A percentile compares a stretch with the other conserved stretches of the same genome.
Conservation (phyloP, 2,113 vertebrate genomes). For the Dicaeum eximium region DNA sequence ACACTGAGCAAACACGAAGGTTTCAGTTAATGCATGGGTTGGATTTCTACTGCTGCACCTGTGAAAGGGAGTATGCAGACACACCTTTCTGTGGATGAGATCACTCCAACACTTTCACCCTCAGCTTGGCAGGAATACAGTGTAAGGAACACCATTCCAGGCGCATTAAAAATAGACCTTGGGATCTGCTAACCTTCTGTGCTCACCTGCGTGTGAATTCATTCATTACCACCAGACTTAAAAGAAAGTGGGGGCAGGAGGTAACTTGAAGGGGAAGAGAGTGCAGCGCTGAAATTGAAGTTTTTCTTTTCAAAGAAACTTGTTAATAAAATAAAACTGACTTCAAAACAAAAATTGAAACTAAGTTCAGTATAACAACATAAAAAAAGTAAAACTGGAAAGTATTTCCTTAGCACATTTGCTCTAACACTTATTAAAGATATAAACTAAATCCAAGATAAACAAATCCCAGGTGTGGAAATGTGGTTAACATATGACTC, state of each 20-base stretch:
- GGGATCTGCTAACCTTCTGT: slow-evolving; percentile 19
- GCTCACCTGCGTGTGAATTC: slow-evolving; percentile 39
- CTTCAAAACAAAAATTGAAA: slow-evolving; percentile 61
- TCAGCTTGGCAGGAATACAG: background rate
- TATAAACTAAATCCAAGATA: slow-evolving; percentile 62
- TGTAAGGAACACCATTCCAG: background rate
- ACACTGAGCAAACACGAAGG: background rate
- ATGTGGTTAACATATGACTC: slow-evolving; percentile 19
- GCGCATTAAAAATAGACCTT: slow-evolving; percentile 36
- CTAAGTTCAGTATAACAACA: slow-evolving; percentile 15
- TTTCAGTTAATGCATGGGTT: background rate
- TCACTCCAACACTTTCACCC: slow-evolving; percentile 47
- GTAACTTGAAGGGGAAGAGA: background rate
- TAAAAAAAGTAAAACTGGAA: slow-evolving; percentile 68
- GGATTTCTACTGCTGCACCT: slow-evolving; percentile 53
- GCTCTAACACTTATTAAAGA: slow-evolving; percentile 58
- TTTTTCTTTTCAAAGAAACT: slow-evolving; percentile 56
- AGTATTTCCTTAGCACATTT: slow-evolving; percentile 55
- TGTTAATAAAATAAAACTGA: slow-evolving; percentile 57
- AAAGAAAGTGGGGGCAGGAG: background rate
- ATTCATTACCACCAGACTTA: slow-evolving; percentile 53
- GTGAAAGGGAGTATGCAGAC: background rate
- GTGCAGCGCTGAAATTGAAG: background rate
- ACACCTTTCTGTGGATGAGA: slow-evolving; percentile 47
- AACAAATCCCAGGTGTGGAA: slow-evolving; percentile 66